Base-by-base conservation (phyloP, 1,140 invertebrate genomes). In the Drosophila micromelanica region DNA sequence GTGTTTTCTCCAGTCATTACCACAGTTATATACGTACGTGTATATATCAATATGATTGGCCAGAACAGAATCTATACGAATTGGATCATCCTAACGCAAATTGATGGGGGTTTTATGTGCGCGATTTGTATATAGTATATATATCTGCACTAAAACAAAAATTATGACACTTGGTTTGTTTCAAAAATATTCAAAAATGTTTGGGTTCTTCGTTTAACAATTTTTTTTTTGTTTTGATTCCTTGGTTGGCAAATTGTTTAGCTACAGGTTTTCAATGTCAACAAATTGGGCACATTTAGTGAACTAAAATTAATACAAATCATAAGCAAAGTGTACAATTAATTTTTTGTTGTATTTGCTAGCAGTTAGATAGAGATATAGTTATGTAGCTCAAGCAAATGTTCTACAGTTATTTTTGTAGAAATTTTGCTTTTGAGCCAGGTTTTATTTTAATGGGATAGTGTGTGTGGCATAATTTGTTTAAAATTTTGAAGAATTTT, bases 1-100 rank as follows among this genome's bases (percentile, higher is more conserved):
- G 70, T 81, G 68, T 84, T 63, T 80, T 90, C 90, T 91, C 90
- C 90, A 91, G 90, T 91, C 90, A 91, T 91, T 91, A 91, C 80
- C 76, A 78, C 79, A 76, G 48, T 79, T 67, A 76, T 78, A 35
- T 35, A 35, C 32, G 32, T 35, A 35, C 32, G 32, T 35, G 32
- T 35, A 35, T 35, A 35, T 35, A 35, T 35, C 32, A 35, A 72
- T 80, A 59, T 81, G 74, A 77, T 74, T 62, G 81, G 80, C 80
- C 80, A 76, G 84, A 86, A 85, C 68, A 87, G 43, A 60, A 72
- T 72, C 54, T 63, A 43, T 48, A 68, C 61, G 60, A 71, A 71
- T 72, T 57, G 43, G 48, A n/a, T 23, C 51, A 20, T 37, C 37
- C 54, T 75, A 60, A 75, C 37, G 32, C 59, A 65, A 75, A 64